phyloP scores from a whole-genome alignment of 1,140 invertebrate genomes.

The Galleria mellonella region DNA sequence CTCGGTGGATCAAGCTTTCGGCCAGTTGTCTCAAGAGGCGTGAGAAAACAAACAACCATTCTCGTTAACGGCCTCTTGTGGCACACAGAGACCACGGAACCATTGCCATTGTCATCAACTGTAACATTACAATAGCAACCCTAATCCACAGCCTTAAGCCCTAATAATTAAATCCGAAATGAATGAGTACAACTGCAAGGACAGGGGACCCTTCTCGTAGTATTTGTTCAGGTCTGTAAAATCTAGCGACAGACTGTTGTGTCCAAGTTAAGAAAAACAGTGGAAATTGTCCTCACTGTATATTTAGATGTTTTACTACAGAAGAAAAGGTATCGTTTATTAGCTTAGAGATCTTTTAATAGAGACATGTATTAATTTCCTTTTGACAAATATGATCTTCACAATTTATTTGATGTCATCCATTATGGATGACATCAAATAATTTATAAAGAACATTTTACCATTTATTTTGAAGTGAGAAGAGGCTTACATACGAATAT shows the following conservation, averaged over 20 bases:
- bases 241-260: conserved; percentile 15
- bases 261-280: conserved; percentile 18
- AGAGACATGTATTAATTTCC: too few species aligned
- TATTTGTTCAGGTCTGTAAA: conserved; percentile 21
- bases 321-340: neutral
- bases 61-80: conserved; percentile 48
- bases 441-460: too few species aligned
- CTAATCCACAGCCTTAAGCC: conserved; percentile 6
- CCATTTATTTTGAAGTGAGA: too few species aligned
- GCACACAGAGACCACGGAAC: conserved; percentile 23
- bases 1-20: conserved; percentile 9
- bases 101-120: conserved; percentile 15
- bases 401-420: too few species aligned
- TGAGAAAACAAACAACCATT: conserved; percentile 55
- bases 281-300: conserved; percentile 15
- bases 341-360: too few species aligned
- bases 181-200: neutral
- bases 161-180: neutral
- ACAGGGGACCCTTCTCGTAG: conserved; percentile 1
- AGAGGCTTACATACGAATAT: too few species aligned
- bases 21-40: conserved; percentile 36
- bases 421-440: too few species aligned
- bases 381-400: too few species aligned
- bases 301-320: conserved; percentile 16
- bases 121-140: conserved; percentile 19